Base-by-base conservation (phyloP, 2,797 vertebrate species). In the Masticophis lateralis region DNA sequence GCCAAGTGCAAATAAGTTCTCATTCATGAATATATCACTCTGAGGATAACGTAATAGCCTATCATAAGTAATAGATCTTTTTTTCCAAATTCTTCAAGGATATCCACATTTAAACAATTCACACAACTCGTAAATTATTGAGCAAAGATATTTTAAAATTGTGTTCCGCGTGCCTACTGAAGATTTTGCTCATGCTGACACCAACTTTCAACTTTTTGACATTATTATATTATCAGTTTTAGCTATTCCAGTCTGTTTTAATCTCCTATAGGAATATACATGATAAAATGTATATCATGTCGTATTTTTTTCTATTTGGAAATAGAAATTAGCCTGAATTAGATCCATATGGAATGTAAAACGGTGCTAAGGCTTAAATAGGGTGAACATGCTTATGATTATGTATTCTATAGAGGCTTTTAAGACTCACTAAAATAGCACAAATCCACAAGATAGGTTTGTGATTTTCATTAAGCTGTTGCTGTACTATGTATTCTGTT, bases 1-100 rank as follows among this genome's bases (percentile, higher is more conserved):
- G 32, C 8, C 32, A 79, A 91, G 53, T 92, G 90, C 56, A 87
- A 95, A 92, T 93, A 93, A 92, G 69, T 43, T 59, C 61, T 87
- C 28, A 88, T 86, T 95, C 91, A 55, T 0, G 0, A 55, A 74
- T 69, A 16, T 1, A 53, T 74, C 51, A 37, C 8, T 53, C 20
- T 74, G 83, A 90, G 11, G 28, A 32, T 32, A 69, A 59, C 87
- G 37, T 37, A 93, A 47, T 1, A 90, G n/a, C 63, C 13, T 74
- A 60, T 56, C 60, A 53, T 28, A 28, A 90, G 3, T 59, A 69
- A 13, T 1, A 0, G 0, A 87, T 2, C 0, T 61, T 32, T 27
- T 79, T 79, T 9, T 18, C 43, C 74, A 87, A 13, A 32, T 51
- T 37, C 10, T 63, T 16, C 87, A 18, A 55, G 43, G 37, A 13